Base-by-base conservation (phyloP, 2,888 invertebrate genomes). In the Lycia hirtaria region DNA sequence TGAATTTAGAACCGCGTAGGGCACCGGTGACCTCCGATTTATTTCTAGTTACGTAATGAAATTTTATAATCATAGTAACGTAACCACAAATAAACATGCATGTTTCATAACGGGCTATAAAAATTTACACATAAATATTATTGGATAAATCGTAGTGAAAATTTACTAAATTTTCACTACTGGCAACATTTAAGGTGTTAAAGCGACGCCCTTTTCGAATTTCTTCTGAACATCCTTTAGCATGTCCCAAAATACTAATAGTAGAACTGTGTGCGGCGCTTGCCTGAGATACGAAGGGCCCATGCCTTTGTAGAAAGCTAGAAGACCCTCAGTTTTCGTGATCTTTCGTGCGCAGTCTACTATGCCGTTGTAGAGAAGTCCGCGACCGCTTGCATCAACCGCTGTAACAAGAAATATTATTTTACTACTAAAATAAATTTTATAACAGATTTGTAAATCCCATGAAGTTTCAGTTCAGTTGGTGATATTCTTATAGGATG, bases 291-390 rank as follows among this genome's bases (percentile, higher is more conserved):
- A 98, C 37, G 96, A 96, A 0, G 98, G 97, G 43, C 96, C 96
- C 72, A 97, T 95, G 20, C 98, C 98, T 88, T 98, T 98, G 85
- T 98, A 98, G 78, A 98, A 95, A 0, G 98, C 98, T 33, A 93
- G 86, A 0, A 96, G 64, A 0, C 98, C 97, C 88, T 98, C 98
- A 0, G 94, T 93, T 62, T 88, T 92, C 19, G 94, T 93, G 43
- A 97, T 96, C 84, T 98, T 97, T 0, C 90, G 75, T 3, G 95
- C 93, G 72, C 97, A 97, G 81, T 98, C 97, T 0, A 92, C 66
- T 48, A 97, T 93, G 0, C 96, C 96, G 0, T 84, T 91, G 80
- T 98, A 98, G 4, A 95, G 85, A 0, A 95, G 61, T 0, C 96
- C 96, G 37, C 88, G 92, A 0, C 96, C 96, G 33, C 91, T 82